A percentile compares a stretch with the other conserved stretches of the same genome.
phyloP scores from a whole-genome alignment of 2,113 vertebrate genomes.

The Hydropotes inermis region DNA sequence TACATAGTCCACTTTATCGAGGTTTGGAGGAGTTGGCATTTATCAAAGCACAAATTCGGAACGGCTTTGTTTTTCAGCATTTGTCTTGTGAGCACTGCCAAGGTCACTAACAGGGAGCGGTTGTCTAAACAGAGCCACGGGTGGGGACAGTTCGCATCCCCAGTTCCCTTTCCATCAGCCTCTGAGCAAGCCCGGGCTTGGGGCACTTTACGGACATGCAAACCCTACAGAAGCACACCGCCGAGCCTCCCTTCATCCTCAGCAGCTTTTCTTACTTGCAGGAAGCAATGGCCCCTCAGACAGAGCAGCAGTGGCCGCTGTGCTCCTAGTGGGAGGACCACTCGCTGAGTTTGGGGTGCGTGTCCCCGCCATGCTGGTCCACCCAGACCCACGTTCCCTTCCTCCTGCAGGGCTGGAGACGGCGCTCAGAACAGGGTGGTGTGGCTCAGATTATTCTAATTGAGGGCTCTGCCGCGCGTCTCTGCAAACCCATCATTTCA shows the following conservation, averaged over 20 bases:
- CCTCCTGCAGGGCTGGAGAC: no score
- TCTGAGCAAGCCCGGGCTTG: fast-evolving
- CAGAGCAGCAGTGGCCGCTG: not conserved
- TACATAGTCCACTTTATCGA: no score
- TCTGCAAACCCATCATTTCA: not conserved
- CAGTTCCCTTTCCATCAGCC: not conserved
- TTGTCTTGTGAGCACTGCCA: not conserved
- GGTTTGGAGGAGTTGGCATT: not conserved
- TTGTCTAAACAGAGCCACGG: fast-evolving
- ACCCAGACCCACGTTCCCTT: fast-evolving
- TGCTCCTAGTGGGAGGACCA: fast-evolving
- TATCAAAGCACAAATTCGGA: not conserved
- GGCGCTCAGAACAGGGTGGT: not conserved
- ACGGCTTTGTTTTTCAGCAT: not conserved
- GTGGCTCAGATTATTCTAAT: not conserved
- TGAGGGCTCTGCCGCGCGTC: fast-evolving
- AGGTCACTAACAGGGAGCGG: no score
- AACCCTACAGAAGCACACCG: fast-evolving
- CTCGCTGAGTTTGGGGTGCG: fast-evolving
- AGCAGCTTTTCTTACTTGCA: not conserved
- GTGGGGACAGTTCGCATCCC: not conserved
- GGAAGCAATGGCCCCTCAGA: not conserved
- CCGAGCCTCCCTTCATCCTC: not conserved
- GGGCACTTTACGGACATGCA: no score
- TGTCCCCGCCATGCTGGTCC: fast-evolving